Evolutionary conservation across 2,888 invertebrate species (phyloP).

Genomic region (Pseudococcus jackbeardsleyi): DNA sequence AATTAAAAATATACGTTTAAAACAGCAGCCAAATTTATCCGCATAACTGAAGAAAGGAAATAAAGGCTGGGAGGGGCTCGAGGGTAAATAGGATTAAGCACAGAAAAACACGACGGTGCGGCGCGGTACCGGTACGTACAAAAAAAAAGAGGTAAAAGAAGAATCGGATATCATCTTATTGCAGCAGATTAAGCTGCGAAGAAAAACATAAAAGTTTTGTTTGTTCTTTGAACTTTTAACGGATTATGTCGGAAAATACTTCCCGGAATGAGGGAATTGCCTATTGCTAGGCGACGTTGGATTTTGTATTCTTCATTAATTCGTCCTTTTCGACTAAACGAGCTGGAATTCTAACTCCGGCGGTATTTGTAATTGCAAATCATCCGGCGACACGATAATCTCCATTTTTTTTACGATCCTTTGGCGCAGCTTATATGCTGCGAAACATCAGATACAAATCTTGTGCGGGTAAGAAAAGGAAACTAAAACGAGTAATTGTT

Average conservation of each 20-base stretch:
- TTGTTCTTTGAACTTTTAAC: slow-evolving; percentile 22
- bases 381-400: neutral
- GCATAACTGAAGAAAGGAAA: slow-evolving; percentile 6
- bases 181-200: slow-evolving; percentile 6
- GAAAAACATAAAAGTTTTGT: slow-evolving; percentile 26
- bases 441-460: neutral
- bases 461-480: neutral
- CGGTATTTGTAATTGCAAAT: slow-evolving; percentile 22
- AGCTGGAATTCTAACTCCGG: neutral
- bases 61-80: neutral
- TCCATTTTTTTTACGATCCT: neutral
- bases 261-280: neutral
- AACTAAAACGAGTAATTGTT: slow-evolving; percentile 9
- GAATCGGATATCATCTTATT: slow-evolving; percentile 33
- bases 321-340: neutral
- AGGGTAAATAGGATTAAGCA: neutral
- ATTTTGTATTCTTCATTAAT: slow-evolving; percentile 29
- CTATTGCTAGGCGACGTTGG: neutral
- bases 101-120: neutral
- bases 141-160: neutral
- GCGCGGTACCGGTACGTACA: no score
- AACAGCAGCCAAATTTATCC: slow-evolving; percentile 18
- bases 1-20: slow-evolving; percentile 11
- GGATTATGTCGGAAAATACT: slow-evolving; percentile 18
- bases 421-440: neutral